phyloP scores from a whole-genome alignment of 1,140 invertebrate species.

The Asobara japonica region DNA sequence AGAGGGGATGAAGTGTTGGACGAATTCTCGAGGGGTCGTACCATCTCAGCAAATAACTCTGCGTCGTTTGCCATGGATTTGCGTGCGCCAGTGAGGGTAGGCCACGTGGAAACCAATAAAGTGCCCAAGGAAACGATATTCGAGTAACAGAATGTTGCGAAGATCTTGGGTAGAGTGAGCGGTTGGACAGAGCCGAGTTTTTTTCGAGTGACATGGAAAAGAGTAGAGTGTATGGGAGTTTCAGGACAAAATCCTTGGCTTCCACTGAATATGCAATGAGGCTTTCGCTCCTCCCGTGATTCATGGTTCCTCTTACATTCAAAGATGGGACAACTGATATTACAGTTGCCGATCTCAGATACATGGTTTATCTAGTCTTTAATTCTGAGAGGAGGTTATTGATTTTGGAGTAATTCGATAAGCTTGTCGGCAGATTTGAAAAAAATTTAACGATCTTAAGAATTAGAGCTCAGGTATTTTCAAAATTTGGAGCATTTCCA shows the following conservation, averaged over 20 bases:
- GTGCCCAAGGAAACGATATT: constrained; percentile 44
- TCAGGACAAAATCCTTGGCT: constrained; percentile 54
- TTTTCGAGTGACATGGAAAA: constrained; percentile 20
- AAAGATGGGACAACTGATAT: constrained; percentile 15
- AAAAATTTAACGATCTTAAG: too few relatives aligned
- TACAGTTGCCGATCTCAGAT: neutral
- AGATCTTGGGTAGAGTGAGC: constrained; percentile 1
- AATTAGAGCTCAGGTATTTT: too few relatives aligned
- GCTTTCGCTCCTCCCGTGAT: constrained; percentile 42
- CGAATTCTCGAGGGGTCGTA: constrained; percentile 44
- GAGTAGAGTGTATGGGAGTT: constrained; percentile 3
- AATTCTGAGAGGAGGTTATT: too few relatives aligned
- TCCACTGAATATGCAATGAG: constrained; percentile 64
- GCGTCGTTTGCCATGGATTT: constrained; percentile 36
- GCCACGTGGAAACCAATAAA: constrained; percentile 61
- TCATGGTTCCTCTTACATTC: constrained; percentile 44
- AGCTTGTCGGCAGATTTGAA: too few relatives aligned
- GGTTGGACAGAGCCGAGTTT: constrained; percentile 32
- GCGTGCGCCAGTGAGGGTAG: constrained; percentile 23
- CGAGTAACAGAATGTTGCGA: constrained; percentile 30
- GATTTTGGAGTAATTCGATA: too few relatives aligned
- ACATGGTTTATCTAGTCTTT: too few relatives aligned
- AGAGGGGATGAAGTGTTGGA: constrained; percentile 36
- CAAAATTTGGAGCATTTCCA: too few relatives aligned
- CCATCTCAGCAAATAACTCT: constrained; percentile 49